Conservation (phyloP, 2,888 invertebrate species). For the Mythimna lalbum region DNA sequence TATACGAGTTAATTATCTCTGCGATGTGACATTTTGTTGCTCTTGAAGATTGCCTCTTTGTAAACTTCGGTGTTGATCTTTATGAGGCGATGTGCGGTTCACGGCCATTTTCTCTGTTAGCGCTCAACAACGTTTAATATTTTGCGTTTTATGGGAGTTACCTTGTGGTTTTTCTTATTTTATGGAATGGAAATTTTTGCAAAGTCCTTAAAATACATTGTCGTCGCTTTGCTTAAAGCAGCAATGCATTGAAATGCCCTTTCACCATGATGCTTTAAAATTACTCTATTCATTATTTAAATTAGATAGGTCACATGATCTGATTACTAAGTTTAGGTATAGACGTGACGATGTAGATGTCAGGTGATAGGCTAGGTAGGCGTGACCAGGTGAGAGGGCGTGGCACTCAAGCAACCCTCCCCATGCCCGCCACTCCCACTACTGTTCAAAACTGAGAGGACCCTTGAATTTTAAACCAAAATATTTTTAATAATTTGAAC, state of each 20-base stretch:
- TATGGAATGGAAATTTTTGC: constrained; percentile 1
- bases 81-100: constrained; percentile 33
- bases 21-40: constrained; percentile 59
- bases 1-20: constrained; percentile 65
- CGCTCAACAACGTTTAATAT: constrained; percentile 13
- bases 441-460: constrained; percentile 39
- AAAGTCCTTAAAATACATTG: neutral
- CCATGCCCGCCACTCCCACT: constrained; percentile 68
- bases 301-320: constrained; percentile 12
- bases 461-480: constrained; percentile 20
- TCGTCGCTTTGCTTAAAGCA: neutral
- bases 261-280: neutral
- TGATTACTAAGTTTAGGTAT: constrained; percentile 37
- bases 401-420: constrained; percentile 64
- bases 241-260: neutral
- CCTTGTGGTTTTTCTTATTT: constrained; percentile 15
- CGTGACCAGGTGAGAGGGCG: constrained; percentile 78
- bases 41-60: constrained; percentile 49
- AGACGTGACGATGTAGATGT: constrained; percentile 40
- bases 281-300: neutral
- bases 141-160: constrained; percentile 29
- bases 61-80: constrained; percentile 21
- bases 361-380: constrained; percentile 69
- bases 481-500: neutral
- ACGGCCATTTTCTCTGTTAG: constrained; percentile 30